Evolutionary conservation across 2,888 invertebrate species (phyloP), one percentile per base, ranked within the genome.

Genomic region (Dugesia japonica): DNA sequence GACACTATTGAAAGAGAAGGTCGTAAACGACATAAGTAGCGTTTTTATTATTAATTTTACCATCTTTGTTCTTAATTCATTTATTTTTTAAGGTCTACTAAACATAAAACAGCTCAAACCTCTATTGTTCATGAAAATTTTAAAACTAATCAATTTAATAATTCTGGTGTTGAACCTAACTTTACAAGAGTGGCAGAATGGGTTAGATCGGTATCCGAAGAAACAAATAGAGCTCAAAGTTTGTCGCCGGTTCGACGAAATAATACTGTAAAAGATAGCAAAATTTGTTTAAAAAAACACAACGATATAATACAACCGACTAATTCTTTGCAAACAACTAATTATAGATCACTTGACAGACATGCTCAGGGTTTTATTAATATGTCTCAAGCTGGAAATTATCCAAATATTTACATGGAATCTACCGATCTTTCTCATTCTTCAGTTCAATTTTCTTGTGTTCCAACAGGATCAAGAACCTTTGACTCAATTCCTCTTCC

Each of bases 151-250:
- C 79, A 80, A 71, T 79, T 81, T 26, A 81, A 81, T 33, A 78
- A 79, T 1, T 79, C 81, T 26, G 78, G 80, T 23, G 81, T 31
- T 31, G 72, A 31, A 72, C 38, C 75, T 4, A 76, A 71, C 23
- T 71, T 76, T 20, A 81, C 81, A 73, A 79, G 84, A 20, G 83
- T 83, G 13, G 82, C 82, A 20, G 82, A 83, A 76, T 84, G 84
- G 84, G 80, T 84, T 71, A 81, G 81, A 74, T 83, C 82, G 17
- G 83, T 84, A 28, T 80, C 78, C 72, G 77, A 79, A 26, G 72
- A 76, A 28, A 76, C 75, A 7, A 56, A 56, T 23, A 56, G 56
- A 56, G 56, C 56, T 56, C 56, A 56, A 56, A 56, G 56, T 56
- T 56, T 56, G n/a, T 56, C 56, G 9, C 56, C 56, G 17, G n/a